phyloP scores from a whole-genome alignment of 2,797 vertebrate genomes.

The Periophthalmus magnuspinnatus region DNA sequence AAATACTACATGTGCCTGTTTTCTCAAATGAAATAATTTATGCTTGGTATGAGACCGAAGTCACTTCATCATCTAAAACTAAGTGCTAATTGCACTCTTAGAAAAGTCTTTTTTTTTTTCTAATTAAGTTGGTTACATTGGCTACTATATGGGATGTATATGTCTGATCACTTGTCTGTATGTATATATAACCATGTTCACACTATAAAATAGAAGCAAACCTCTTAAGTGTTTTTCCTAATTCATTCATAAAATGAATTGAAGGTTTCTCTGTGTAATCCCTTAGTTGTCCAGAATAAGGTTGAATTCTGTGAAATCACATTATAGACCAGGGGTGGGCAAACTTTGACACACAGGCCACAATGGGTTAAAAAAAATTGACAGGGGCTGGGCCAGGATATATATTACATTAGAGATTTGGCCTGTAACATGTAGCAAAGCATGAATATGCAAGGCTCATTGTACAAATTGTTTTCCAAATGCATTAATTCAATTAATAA shows the following conservation, averaged over 20 bases:
- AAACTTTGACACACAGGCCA: no score
- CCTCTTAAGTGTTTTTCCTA: constrained; percentile 1
- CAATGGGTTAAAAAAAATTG: no score
- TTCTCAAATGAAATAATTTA: constrained; percentile 82
- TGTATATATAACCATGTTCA: constrained; percentile 53
- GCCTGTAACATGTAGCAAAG: no score
- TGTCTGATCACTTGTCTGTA: constrained; percentile 23
- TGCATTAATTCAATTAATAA: no score
- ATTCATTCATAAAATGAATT: background rate
- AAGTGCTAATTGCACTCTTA: constrained; percentile 57
- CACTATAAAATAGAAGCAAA: constrained; percentile 37
- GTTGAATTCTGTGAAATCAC: background rate
- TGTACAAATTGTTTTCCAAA: no score
- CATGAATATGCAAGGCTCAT: no score
- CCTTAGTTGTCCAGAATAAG: no score
- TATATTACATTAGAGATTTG: no score
- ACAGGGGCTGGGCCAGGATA: no score
- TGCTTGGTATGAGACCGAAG: constrained; percentile 30
- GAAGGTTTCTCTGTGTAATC: no score
- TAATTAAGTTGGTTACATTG: constrained; percentile 37
- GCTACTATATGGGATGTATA: background rate
- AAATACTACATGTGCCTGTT: constrained; percentile 84
- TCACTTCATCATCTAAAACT: constrained; percentile 37
- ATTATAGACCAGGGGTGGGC: no score
- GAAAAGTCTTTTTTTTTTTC: constrained; percentile 39